Base-by-base conservation (phyloP, 2,888 invertebrate genomes). In the Meandrusa payeni region DNA sequence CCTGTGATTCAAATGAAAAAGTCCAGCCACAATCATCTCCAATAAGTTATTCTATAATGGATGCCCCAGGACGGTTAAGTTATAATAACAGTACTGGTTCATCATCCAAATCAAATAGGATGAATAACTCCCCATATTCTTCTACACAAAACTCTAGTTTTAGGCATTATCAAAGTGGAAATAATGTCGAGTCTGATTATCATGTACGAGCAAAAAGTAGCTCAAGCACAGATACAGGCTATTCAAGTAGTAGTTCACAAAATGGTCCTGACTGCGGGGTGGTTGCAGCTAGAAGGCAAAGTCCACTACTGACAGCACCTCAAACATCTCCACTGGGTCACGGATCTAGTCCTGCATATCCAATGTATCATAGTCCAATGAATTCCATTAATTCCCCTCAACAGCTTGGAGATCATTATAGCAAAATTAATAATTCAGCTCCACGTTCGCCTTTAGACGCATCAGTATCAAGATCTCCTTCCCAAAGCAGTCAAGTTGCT, bases 331-430 rank as follows among this genome's bases (percentile, higher is more conserved):
- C 93, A 1, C 64, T 93, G 37, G 92, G 93, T 38, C 93, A 93
- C 74, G 93, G 92, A 15, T 92, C 93, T 57, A 93, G 93, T 78
- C 94, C 94, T 32, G 93, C 93, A 41, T 95, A 95, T 83, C 95
- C 95, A 24, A 91, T 94, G 89, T 95, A 95, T 73, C 93, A 95
- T 71, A 95, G 94, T 76, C 95, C 95, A 11, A 92, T 94, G 92
- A 92, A 93, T 64, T 91, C 93, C 2, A 90, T 93, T 57, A 92
- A 93, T 49, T 93, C 93, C 1, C 93, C 93, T 2, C 93, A 92
- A 59, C 92, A 91, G 56, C 91, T 91, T 60, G 76, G 81, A n/a
- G 90, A 88, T 47, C 85, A 88, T 56, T 87, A 83, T 52, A 79
- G 63, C 54, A 85, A 87, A 65, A 64, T 74, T 10, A 88, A 74